These are phyloP conservation scores for Arvicanthis niloticus DNA, from an alignment of 2,113 vertebrate genomes.

Conservation along the genomic window DNA sequence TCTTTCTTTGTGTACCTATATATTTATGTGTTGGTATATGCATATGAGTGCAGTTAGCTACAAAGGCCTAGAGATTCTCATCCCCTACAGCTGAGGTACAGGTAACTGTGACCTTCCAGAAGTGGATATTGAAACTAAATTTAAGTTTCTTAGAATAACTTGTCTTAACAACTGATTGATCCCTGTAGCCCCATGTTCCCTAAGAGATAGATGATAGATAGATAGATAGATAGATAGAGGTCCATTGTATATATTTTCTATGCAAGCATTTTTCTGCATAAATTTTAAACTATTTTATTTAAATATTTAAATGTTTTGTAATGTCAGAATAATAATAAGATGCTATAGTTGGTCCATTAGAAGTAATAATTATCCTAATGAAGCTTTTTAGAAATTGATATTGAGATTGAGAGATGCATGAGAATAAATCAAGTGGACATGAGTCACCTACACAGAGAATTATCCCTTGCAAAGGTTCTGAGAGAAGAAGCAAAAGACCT, in stretches of 20 bases:
- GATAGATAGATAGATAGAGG: not conserved
- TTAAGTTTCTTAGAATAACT: no score
- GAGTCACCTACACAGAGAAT: not conserved
- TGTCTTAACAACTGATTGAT: not conserved
- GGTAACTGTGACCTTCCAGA: not conserved
- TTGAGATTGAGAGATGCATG: not conserved
- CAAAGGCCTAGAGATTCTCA: no score
- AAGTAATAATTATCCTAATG: not conserved
- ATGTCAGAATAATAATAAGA: not conserved
- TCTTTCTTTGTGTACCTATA: not conserved
- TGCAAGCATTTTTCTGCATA: not conserved
- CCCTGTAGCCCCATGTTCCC: no score
- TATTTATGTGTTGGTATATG: not conserved
- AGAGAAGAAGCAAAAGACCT: not conserved
- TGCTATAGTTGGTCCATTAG: not conserved
- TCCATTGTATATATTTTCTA: not conserved
- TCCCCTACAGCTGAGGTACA: no score
- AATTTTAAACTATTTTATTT: not conserved
- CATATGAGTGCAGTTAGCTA: no score
- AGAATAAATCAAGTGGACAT: not conserved
- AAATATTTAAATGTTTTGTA: not conserved
- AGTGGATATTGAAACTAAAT: not conserved
- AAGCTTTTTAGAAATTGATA: not conserved
- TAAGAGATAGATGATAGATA: not conserved
- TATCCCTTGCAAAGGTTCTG: not conserved